These are phyloP conservation scores for Eulithis testata DNA, from an alignment of 2,888 invertebrate genomes.

Conservation along the genomic window DNA sequence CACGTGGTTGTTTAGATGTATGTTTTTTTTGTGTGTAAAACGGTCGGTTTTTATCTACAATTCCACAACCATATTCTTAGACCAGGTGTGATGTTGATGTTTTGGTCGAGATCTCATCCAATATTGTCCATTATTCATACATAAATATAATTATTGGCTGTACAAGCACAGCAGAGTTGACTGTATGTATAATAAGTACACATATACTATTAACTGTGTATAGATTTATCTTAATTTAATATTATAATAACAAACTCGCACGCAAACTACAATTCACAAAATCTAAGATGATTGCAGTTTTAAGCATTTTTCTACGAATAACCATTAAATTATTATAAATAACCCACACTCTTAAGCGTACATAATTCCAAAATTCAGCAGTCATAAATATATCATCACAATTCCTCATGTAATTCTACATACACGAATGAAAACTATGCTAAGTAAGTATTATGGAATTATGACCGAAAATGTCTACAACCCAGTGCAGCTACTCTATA, in stretches of 20 bases:
- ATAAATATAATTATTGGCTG: too few species aligned
- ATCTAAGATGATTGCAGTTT: constrained; percentile 14
- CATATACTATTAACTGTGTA: too few species aligned
- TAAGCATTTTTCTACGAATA: constrained; percentile 11
- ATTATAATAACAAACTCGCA: constrained; percentile 3
- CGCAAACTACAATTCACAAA: background rate
- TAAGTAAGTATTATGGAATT: constrained; percentile 27
- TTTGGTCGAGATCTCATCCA: too few species aligned
- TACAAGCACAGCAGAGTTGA: too few species aligned
- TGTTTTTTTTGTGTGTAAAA: too few species aligned
- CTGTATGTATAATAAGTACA: too few species aligned
- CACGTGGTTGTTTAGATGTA: too few species aligned
- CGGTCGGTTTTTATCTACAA: too few species aligned
- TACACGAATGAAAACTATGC: constrained; percentile 17
- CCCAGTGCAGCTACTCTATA: background rate
- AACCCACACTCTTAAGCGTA: constrained; percentile 13
- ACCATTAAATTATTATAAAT: constrained; percentile 10
- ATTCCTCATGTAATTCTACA: constrained; percentile 24
- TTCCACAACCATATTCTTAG: too few species aligned
- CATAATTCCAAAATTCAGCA: constrained; percentile 21
- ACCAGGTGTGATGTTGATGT: too few species aligned
- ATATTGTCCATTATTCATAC: too few species aligned
- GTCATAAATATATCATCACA: constrained; percentile 30
- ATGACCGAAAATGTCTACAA: constrained; percentile 7
- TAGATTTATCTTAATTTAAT: background rate